These are phyloP conservation scores for Calephelis perditalis DNA, from an alignment of 2,888 invertebrate species.

Conservation along the genomic window DNA sequence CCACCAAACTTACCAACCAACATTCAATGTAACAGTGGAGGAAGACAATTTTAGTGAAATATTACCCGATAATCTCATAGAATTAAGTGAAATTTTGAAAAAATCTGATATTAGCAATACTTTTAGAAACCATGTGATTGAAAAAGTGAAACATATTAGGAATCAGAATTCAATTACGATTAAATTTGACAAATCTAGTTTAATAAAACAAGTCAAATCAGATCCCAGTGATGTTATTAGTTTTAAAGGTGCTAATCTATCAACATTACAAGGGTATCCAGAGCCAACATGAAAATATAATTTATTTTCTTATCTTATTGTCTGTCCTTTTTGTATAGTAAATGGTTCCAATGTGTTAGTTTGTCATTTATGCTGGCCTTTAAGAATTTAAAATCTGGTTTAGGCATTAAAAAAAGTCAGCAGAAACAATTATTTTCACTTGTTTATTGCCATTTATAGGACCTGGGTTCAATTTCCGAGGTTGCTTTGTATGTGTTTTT, in stretches of 20 bases:
- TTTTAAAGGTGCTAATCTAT: slow-evolving; percentile 60
- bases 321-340: too few relatives aligned
- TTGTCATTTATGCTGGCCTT: too few relatives aligned
- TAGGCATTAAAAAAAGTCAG: too few relatives aligned
- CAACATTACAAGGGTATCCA: slow-evolving; percentile 50
- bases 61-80: slow-evolving; percentile 47
- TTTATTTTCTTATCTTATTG: background rate
- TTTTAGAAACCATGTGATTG: slow-evolving; percentile 46
- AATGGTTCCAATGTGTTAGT: too few relatives aligned
- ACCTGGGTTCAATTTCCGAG: too few relatives aligned
- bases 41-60: slow-evolving; percentile 35
- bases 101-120: slow-evolving; percentile 38
- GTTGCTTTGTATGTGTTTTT: too few relatives aligned
- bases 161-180: slow-evolving; percentile 47
- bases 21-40: slow-evolving; percentile 42
- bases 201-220: slow-evolving; percentile 49
- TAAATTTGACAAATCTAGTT: slow-evolving; percentile 43
- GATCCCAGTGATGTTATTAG: slow-evolving; percentile 50
- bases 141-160: slow-evolving; percentile 47
- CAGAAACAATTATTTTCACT: too few relatives aligned
- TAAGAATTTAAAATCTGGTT: too few relatives aligned
- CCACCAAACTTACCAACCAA: slow-evolving; percentile 20
- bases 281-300: background rate
- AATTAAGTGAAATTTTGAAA: slow-evolving; percentile 43
- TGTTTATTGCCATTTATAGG: too few relatives aligned